Conservation (phyloP, 2,113 vertebrate species). For the Heterochromis multidens region DNA sequence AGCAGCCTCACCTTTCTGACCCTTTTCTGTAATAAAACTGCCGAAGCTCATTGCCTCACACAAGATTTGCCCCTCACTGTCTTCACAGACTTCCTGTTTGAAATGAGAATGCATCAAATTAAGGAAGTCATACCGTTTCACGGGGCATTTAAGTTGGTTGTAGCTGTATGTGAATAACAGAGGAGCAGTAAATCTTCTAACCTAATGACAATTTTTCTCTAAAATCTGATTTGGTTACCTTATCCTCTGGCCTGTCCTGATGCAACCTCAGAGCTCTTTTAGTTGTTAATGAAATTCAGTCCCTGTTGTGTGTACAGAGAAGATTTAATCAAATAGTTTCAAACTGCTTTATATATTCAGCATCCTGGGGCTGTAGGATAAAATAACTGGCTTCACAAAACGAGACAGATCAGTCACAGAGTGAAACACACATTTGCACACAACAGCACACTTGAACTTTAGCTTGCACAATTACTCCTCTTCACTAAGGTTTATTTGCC, state of each 20-base stretch:
- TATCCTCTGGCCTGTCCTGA: background rate
- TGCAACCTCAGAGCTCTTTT: background rate
- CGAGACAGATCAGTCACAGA: background rate
- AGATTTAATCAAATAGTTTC: constrained; percentile 18
- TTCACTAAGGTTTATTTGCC: constrained; percentile 18
- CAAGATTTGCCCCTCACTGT: background rate
- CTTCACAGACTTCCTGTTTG: background rate
- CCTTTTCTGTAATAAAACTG: background rate
- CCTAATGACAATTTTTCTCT: background rate
- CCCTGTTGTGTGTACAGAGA: background rate
- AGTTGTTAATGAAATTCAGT: constrained; percentile 5
- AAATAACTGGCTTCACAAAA: constrained; percentile 10
- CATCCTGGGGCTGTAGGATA: background rate
- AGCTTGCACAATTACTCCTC: constrained; percentile 18
- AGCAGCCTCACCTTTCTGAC: background rate
- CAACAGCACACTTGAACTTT: background rate
- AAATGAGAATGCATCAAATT: constrained; percentile 1
- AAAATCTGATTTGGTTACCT: background rate
- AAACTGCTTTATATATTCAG: constrained; percentile 14
- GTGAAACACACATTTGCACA: background rate
- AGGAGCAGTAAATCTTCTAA: background rate
- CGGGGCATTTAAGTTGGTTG: background rate
- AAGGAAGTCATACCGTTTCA: background rate
- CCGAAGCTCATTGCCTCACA: background rate
- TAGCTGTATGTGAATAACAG: background rate